Evolutionary conservation across 2,113 vertebrate species (phyloP), one percentile per base, ranked within the genome.

Genomic region (Cheilinus undulatus): DNA sequence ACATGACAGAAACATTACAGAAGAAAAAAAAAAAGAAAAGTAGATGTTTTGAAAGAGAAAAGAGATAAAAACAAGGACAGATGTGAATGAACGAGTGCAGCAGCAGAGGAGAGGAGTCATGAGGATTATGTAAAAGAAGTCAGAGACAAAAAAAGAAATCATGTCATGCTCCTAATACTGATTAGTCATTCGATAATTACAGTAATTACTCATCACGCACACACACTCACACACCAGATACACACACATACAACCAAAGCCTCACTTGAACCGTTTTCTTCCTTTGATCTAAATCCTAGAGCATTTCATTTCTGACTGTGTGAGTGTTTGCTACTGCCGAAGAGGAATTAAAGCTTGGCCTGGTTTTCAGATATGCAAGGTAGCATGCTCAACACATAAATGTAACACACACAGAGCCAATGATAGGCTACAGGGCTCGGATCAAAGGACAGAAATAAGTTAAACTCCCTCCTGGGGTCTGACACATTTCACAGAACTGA

Each of bases 171-270:
- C 67, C 45, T 69, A 73, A 73, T 54, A 70, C 58, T 68, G 65
- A 86, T 86, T 72, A 77, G 67, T 77, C 76, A 83, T 75, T 73
- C 80, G 56, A 85, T 87, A 73, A 77, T 82, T 61, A 80, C 65
- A 82, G 70, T 81, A 74, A 87, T 86, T 69, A 76, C 22, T 56
- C 51, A 56, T 34, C 67, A 48, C 45, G 32, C 23, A 53, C 19
- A 45, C 34, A 65, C 57, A 73, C 40, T 23, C 30, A 27, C 38
- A 43, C 49, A 60, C 51, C n/a, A 45, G 17, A 52, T 28, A 54
- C 67, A 43, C 52, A 58, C 52, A 49, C 68, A 63, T 57, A 50
- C 67, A 56, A 24, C 14, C 36, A 36, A 12, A 10, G 30, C 40
- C 50, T 59, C 12, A 69, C n/a, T 73, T 69, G 19, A 74, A 60